phyloP scores from a whole-genome alignment of 2,888 invertebrate genomes.

The Suillia variegata region DNA sequence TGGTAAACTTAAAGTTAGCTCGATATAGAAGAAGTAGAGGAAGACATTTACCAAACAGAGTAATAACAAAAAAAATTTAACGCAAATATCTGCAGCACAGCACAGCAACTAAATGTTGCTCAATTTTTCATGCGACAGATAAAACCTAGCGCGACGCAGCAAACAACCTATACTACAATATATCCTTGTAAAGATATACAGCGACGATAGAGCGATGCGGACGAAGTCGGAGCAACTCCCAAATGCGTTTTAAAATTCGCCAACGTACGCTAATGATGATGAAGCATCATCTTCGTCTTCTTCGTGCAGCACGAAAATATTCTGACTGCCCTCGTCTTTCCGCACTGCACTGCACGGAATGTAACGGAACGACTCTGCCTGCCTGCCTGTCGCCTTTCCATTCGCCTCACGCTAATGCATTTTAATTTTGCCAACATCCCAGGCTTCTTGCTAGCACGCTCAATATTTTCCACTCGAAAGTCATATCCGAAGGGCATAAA shows the following conservation, averaged over 20 bases:
- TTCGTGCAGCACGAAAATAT: too few species aligned
- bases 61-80: not conserved
- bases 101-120: not conserved
- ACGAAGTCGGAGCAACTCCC: not conserved
- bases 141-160: not conserved
- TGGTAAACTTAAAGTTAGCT: too few species aligned
- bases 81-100: not conserved
- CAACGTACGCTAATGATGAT: slow-evolving; percentile 11
- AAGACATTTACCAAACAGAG: not conserved
- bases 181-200: not conserved
- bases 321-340: not conserved
- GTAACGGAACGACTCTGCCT: too few species aligned
- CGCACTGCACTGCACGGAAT: not conserved
- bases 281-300: slow-evolving; percentile 8
- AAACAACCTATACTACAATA: not conserved
- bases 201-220: not conserved
- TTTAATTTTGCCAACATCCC: slow-evolving; percentile 2
- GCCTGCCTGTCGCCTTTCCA: slow-evolving; percentile 6
- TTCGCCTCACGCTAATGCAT: not conserved
- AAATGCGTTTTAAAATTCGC: not conserved
- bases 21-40: too few species aligned
- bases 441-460: not conserved
- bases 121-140: not conserved
- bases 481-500: slow-evolving; percentile 21
- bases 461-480: slow-evolving; percentile 22